Percentiles rank a stretch among this genome's conserved stretches.
Evolutionary conservation across 2,113 vertebrate species (phyloP).

Genomic region (Setophaga petechia): DNA sequence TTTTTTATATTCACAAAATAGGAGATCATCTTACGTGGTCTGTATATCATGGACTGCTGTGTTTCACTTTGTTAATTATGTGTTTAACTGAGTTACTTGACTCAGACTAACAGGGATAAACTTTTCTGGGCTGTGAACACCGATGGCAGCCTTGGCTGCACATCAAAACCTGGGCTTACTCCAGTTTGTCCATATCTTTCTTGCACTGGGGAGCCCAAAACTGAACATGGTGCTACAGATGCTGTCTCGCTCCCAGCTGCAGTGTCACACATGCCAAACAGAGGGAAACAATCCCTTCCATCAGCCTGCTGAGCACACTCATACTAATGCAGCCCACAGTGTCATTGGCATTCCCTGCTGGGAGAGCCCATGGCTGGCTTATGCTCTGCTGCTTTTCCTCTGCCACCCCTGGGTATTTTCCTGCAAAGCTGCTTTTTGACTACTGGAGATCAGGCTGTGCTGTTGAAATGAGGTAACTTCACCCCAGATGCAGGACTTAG

Average conservation of each 20-base stretch:
- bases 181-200: accelerated
- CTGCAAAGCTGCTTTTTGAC: background rate
- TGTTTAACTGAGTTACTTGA: background rate
- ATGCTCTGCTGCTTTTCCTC: background rate
- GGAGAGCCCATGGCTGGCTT: background rate
- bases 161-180: background rate
- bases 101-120: background rate
- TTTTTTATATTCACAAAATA: background rate
- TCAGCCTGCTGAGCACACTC: background rate
- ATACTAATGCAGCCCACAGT: background rate
- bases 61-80: background rate
- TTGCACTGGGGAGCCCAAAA: background rate
- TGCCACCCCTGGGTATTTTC: background rate
- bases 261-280: background rate
- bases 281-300: background rate
- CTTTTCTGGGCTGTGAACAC: background rate
- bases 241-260: background rate
- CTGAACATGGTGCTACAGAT: background rate
- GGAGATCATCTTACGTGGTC: background rate
- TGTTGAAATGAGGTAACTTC: background rate
- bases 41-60: background rate
- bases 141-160: background rate
- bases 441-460: background rate
- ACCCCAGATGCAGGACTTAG: background rate
- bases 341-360: background rate